Percentiles rank a stretch among this genome's conserved stretches.
Conservation (phyloP, 2,888 invertebrate genomes). For the Ptychoptera contaminata region DNA sequence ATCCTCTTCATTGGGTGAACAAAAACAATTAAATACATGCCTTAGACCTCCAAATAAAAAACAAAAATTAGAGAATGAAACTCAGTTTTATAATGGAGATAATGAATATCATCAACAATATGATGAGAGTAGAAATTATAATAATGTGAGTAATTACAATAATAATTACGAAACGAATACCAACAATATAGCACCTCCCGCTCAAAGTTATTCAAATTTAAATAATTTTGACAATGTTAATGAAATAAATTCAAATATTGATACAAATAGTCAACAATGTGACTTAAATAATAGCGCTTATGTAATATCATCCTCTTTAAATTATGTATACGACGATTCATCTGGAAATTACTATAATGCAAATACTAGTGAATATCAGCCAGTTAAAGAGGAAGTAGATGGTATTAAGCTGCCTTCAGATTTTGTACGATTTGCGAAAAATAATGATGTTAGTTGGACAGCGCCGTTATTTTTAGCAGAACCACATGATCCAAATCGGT, state of each 20-base stretch:
- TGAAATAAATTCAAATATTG: background rate
- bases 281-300: slow-evolving; percentile 13
- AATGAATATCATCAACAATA: background rate
- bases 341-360: slow-evolving; percentile 1
- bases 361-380: background rate
- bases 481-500: slow-evolving; percentile 26
- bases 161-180: background rate
- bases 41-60: slow-evolving; percentile 25
- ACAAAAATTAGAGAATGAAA: slow-evolving; percentile 1
- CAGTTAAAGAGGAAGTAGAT: background rate
- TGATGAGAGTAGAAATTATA: background rate
- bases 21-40: slow-evolving; percentile 55
- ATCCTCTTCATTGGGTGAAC: slow-evolving; percentile 37
- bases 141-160: background rate
- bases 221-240: background rate
- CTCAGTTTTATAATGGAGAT: background rate
- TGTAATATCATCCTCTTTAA: slow-evolving; percentile 12
- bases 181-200: background rate
- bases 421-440: slow-evolving; percentile 24
- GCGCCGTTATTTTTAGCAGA: slow-evolving; percentile 29
- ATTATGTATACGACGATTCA: slow-evolving; percentile 11
- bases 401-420: slow-evolving; percentile 21
- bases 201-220: background rate
- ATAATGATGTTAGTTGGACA: slow-evolving; percentile 29
- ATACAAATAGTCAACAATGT: slow-evolving; percentile 2